phyloP scores from a whole-genome alignment of 2,113 vertebrate genomes.

The Tretioscincus oriximinensis region DNA sequence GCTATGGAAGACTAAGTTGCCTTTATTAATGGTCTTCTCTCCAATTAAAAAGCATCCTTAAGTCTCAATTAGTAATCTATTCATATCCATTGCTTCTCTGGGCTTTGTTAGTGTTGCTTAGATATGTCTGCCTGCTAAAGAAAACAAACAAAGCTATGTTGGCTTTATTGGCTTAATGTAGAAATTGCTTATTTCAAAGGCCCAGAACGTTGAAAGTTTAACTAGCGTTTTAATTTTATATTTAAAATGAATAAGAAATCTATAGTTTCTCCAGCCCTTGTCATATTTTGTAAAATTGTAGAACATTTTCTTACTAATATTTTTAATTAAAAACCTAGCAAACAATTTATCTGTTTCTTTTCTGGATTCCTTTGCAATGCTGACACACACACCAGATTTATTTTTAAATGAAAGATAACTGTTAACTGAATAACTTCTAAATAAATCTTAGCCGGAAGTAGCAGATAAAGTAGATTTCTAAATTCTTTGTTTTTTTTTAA shows the following conservation, averaged over 20 bases:
- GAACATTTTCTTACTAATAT: background rate
- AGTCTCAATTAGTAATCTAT: slow-evolving; percentile 30
- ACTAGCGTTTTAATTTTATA: background rate
- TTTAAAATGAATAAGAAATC: background rate
- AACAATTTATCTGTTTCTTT: background rate
- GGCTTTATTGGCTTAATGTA: slow-evolving; percentile 12
- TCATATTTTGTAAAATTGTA: background rate
- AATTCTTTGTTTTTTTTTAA: slow-evolving; percentile 11
- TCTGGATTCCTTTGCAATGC: background rate
- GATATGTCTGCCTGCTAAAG: slow-evolving; percentile 15
- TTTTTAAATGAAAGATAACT: background rate
- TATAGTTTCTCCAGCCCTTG: background rate
- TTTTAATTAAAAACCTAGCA: background rate
- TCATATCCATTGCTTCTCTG: slow-evolving; percentile 7
- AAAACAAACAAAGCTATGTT: background rate
- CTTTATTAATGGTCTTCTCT: background rate
- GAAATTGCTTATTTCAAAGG: background rate
- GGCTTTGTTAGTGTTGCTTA: slow-evolving; percentile 29
- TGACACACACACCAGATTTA: background rate
- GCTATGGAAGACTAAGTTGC: background rate
- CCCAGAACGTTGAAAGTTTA: background rate
- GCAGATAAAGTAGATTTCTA: background rate
- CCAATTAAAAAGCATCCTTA: slow-evolving; percentile 17
- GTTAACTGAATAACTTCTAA: no score
- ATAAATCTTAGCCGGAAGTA: no score